phyloP scores from a whole-genome alignment of 1,140 invertebrate genomes.

The Bombus waltoni region DNA sequence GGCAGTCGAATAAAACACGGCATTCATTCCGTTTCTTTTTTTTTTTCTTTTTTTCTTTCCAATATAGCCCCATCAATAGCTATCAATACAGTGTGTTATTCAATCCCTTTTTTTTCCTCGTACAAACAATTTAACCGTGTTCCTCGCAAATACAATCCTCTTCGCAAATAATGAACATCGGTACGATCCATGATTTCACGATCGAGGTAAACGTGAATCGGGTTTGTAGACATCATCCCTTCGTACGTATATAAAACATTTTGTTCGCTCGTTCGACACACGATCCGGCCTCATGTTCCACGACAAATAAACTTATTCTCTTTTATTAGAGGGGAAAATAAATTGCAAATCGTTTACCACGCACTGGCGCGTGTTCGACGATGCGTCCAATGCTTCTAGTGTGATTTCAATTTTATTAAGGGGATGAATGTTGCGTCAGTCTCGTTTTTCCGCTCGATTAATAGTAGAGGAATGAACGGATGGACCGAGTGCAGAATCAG shows the following conservation, averaged over 20 bases:
- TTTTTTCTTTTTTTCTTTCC: background rate
- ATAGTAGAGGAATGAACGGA: too few relatives aligned
- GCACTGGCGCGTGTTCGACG: too few relatives aligned
- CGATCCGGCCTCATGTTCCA: background rate
- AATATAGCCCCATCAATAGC: background rate
- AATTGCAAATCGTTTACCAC: background rate
- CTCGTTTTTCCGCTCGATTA: too few relatives aligned
- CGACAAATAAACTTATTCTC: background rate
- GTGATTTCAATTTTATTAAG: too few relatives aligned
- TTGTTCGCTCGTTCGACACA: background rate
- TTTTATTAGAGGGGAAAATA: constrained; percentile 5
- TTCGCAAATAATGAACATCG: background rate
- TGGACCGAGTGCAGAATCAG: too few relatives aligned
- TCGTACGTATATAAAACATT: background rate
- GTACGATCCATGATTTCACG: background rate
- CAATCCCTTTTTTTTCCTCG: background rate
- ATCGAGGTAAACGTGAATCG: background rate
- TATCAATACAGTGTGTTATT: constrained; percentile 1
- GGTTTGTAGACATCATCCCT: background rate
- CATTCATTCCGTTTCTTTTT: background rate
- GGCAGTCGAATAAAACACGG: background rate
- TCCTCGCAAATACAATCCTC: background rate
- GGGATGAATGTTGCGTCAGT: too few relatives aligned
- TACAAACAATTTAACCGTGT: background rate
- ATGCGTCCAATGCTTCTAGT: too few relatives aligned